These are phyloP conservation scores for Mongoloraphidia duomilia DNA, from an alignment of 2,888 invertebrate genomes.

Conservation along the genomic window DNA sequence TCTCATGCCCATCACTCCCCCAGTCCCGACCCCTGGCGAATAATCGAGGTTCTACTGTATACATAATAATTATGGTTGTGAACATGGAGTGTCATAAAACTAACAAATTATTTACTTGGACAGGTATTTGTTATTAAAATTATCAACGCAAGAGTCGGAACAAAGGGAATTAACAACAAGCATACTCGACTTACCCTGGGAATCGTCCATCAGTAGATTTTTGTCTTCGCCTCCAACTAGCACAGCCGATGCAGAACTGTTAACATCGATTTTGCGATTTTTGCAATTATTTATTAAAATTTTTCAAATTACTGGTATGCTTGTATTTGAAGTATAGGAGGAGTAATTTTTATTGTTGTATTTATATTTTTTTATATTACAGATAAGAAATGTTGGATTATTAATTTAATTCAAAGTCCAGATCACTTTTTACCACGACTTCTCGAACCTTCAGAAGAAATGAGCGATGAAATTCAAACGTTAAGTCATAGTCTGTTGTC, in stretches of 20 bases:
- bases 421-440: slow-evolving; percentile 21
- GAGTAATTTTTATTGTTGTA: neutral
- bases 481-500: slow-evolving; percentile 25
- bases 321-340: neutral
- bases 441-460: slow-evolving; percentile 17
- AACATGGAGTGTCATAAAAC: neutral
- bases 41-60: too few relatives aligned
- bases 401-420: slow-evolving; percentile 22
- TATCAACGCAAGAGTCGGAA: neutral
- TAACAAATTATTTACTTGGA: neutral
- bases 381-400: slow-evolving; percentile 24
- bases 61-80: too few relatives aligned
- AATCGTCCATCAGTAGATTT: slow-evolving; percentile 42
- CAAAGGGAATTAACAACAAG: neutral
- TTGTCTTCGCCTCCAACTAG: slow-evolving; percentile 48
- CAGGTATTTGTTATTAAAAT: neutral
- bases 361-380: slow-evolving; percentile 7
- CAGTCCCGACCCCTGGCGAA: too few relatives aligned
- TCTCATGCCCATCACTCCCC: too few relatives aligned
- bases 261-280: slow-evolving; percentile 34
- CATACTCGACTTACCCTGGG: slow-evolving; percentile 41
- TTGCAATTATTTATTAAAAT: slow-evolving; percentile 23
- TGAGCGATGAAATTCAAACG: slow-evolving; percentile 18
- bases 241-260: slow-evolving; percentile 43
- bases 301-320: slow-evolving; percentile 18